Conservation (phyloP, 2,888 invertebrate species). For the Chaitophorus viminalis region DNA sequence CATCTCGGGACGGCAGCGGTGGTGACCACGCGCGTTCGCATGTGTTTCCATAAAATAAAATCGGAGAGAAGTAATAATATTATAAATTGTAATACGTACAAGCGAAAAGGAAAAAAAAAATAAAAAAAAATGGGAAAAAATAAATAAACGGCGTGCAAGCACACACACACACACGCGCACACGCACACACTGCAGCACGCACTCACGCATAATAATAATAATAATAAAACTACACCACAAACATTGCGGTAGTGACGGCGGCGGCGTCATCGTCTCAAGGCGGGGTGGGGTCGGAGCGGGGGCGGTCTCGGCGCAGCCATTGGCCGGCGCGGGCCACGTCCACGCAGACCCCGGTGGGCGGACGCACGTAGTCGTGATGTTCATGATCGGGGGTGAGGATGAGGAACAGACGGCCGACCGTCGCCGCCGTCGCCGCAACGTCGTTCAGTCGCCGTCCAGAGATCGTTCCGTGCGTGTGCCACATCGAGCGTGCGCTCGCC, state of each 20-base stretch:
- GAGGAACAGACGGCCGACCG: slow-evolving; percentile 55
- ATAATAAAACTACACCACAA: slow-evolving; percentile 39
- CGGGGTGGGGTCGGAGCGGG: slow-evolving; percentile 39
- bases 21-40: neutral
- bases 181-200: neutral
- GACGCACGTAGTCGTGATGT: slow-evolving; percentile 17
- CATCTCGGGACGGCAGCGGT: neutral
- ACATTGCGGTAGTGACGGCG: neutral
- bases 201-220: no score
- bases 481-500: slow-evolving; percentile 43
- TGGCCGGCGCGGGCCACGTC: slow-evolving; percentile 62
- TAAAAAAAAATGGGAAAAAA: neutral
- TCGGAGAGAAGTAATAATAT: neutral
- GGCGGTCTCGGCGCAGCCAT: slow-evolving; percentile 55
- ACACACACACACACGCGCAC: no score
- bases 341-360: slow-evolving; percentile 54
- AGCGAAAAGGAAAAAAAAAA: neutral
- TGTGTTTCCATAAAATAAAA: slow-evolving; percentile 14
- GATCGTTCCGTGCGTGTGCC: slow-evolving; percentile 52
- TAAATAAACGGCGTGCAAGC: neutral
- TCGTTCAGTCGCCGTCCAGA: slow-evolving; percentile 13
- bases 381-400: slow-evolving; percentile 19
- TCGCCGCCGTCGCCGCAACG: neutral
- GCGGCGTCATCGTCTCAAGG: neutral
- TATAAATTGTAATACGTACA: neutral